These are phyloP conservation scores for Epinotia bilunana DNA, from an alignment of 2,888 invertebrate species.

Conservation along the genomic window DNA sequence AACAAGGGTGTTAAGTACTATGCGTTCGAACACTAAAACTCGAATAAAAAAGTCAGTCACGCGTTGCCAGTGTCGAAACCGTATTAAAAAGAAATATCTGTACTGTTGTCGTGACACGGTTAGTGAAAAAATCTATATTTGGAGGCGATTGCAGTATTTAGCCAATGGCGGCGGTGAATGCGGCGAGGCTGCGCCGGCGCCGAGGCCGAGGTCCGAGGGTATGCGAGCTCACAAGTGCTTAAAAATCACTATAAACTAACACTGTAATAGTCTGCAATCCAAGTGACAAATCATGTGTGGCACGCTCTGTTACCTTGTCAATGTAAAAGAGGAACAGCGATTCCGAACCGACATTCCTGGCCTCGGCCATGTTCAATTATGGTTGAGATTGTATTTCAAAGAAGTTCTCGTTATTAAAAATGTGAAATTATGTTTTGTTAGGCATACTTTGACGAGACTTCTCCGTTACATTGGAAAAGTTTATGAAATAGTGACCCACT, in stretches of 20 bases:
- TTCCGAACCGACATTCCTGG: too few species aligned
- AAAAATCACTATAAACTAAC: neutral
- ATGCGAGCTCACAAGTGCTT: constrained; percentile 43
- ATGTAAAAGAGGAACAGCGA: too few species aligned
- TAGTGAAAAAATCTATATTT: constrained; percentile 74
- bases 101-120: constrained; percentile 63
- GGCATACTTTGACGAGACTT: too few species aligned
- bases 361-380: too few species aligned
- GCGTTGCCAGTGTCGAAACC: constrained; percentile 40
- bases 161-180: constrained; percentile 79
- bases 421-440: too few species aligned
- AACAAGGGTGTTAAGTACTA: neutral
- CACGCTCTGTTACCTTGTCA: too few species aligned
- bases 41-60: constrained; percentile 38
- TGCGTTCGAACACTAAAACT: constrained; percentile 12
- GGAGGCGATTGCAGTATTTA: constrained; percentile 72
- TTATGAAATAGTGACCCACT: too few species aligned
- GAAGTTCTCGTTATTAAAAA: too few species aligned
- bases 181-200: constrained; percentile 76
- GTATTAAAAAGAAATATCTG: constrained; percentile 46
- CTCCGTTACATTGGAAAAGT: too few species aligned
- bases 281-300: neutral
- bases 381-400: too few species aligned
- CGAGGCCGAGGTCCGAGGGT: constrained; percentile 66
- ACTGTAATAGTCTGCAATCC: neutral